Evolutionary conservation across 1,140 invertebrate genomes (phyloP).

Genomic region (Polyergus mexicanus): DNA sequence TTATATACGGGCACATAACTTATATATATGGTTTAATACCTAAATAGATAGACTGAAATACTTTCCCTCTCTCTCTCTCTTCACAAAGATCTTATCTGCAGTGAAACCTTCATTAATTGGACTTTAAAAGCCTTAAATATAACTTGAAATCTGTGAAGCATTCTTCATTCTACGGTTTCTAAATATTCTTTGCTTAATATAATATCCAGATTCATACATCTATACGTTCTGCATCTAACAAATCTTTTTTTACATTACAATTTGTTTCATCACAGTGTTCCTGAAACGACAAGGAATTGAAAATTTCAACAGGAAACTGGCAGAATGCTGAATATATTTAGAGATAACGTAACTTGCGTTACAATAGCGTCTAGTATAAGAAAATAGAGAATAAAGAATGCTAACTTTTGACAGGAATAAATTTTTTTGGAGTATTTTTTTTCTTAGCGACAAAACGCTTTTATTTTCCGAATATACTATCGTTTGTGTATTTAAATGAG

Average conservation of each 20-base stretch:
- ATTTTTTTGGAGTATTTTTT: not conserved
- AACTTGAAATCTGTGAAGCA: not conserved
- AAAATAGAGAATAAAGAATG: no score
- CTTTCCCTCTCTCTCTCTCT: not conserved
- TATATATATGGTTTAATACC: not conserved
- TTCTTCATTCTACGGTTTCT: not conserved
- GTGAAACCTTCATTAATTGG: not conserved
- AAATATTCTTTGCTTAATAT: no score
- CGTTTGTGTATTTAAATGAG: not conserved
- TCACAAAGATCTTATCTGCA: not conserved
- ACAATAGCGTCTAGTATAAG: no score
- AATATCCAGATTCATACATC: no score
- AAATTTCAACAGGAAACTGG: not conserved
- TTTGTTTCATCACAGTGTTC: not conserved
- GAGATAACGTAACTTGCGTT: no score
- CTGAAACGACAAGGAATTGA: not conserved
- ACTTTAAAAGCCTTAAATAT: not conserved
- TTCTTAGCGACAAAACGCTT: not conserved
- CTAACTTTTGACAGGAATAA: not conserved
- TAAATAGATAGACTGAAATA: constrained; percentile 4
- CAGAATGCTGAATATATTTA: no score
- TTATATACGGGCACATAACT: no score
- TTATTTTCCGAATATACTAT: not conserved
- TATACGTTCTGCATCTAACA: no score
- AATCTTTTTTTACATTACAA: not conserved